Evolutionary conservation across 2,113 vertebrate species (phyloP), one percentile per base, ranked within the genome.

Genomic region (Notechis scutatus): DNA sequence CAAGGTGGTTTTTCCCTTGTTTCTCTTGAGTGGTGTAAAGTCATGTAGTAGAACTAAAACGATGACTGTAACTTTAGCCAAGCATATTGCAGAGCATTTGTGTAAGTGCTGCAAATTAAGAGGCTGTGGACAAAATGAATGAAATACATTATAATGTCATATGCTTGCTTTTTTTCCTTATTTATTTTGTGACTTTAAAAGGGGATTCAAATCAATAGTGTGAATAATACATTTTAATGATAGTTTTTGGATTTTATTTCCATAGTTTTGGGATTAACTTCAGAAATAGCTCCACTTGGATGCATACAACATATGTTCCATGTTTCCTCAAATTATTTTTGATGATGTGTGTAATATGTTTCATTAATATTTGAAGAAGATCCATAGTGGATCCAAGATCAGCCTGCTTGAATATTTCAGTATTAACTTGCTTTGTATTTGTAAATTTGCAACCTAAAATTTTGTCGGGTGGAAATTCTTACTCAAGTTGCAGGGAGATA

Each of bases 81-180:
- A 91, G 95, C 95, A 96, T 96, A 95, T 96, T 95, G 26, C 64
- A 92, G 90, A 96, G 92, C 20, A 88, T 21, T 18, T 74, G 92
- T 93, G 93, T 92, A 86, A 96, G 94, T 93, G 94, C 88, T 94
- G 93, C 94, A 93, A 94, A 91, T 92, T 95, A 96, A 96, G 94
- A 94, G 92, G 81, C 94, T 89, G 42, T 94, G 94, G 94, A 96
- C 91, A 92, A 95, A 96, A 96, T 97, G 96, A 96, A 96, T 95
- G 93, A 96, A 96, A 95, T 97, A 94, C 95, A 21, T 96, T 94
- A 94, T 95, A 96, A 95, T 88, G 94, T 96, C 94, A 95, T 87
- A 96, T 96, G 94, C 92, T 96, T 96, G 96, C 94, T 95, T 96
- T 96, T 91, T 96, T 96, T 95, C 94, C 95, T 86, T 97, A 92